Evolutionary conservation across 1,140 invertebrate species (phyloP).

Genomic region (Prorops nasuta): DNA sequence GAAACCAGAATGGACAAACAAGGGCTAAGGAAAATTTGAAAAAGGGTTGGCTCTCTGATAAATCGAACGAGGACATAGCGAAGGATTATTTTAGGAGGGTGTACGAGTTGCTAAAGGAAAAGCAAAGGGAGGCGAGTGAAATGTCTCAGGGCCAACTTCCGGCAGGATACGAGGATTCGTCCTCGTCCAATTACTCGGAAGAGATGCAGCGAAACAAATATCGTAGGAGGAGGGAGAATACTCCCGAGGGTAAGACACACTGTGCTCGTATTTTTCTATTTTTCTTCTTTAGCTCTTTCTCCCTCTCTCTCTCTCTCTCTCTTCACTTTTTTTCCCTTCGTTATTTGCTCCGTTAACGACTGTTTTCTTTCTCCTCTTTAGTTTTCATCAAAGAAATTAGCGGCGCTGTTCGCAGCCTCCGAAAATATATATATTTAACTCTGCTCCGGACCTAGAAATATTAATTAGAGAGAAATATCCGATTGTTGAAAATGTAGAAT

Average conservation of each 20-base stretch:
- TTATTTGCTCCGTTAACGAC: no score
- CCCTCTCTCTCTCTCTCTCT: background rate
- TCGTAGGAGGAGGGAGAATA: slow-evolving; percentile 32
- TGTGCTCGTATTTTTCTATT: background rate
- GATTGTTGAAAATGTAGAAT: no score
- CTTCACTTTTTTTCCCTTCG: no score
- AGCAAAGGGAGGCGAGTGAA: slow-evolving; percentile 29
- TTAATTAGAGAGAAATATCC: no score
- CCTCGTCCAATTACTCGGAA: slow-evolving; percentile 32
- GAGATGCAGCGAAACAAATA: slow-evolving; percentile 24
- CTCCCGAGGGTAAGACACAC: slow-evolving; percentile 30
- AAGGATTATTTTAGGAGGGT: slow-evolving; percentile 50
- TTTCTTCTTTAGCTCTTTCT: background rate
- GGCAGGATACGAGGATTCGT: slow-evolving; percentile 27
- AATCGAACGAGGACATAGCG: slow-evolving; percentile 36
- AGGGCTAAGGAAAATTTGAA: slow-evolving; percentile 5
- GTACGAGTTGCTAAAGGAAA: slow-evolving; percentile 42
- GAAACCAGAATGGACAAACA: slow-evolving; percentile 29
- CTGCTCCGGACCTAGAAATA: no score
- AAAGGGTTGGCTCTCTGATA: slow-evolving; percentile 22
- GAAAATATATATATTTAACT: no score
- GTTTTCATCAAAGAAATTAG: no score
- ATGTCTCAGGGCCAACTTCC: slow-evolving; percentile 6
- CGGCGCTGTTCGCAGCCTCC: no score
- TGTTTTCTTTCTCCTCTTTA: no score